Evolutionary conservation across 2,113 vertebrate species (phyloP).

Genomic region (Galbula dea): DNA sequence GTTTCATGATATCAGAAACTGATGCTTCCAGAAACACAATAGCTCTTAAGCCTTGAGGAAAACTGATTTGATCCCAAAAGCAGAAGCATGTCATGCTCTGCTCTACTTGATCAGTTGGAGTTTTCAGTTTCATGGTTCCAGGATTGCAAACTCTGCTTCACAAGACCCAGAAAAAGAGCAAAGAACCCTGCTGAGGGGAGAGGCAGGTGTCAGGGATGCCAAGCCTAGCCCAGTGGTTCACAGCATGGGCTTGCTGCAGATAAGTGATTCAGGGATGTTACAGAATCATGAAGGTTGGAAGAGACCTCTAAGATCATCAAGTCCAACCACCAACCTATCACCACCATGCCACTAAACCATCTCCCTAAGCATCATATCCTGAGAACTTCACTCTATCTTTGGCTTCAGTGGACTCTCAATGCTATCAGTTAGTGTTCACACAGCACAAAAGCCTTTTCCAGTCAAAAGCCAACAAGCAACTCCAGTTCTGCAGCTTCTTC

Average conservation of each 20-base stretch:
- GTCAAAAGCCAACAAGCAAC: background rate
- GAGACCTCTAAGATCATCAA: no score
- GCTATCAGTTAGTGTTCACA: rapidly evolving
- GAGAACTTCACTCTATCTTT: background rate
- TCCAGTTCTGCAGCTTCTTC: background rate
- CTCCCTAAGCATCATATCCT: no score
- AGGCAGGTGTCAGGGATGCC: background rate
- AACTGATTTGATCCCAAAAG: background rate
- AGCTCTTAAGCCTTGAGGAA: background rate
- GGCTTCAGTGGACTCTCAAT: background rate
- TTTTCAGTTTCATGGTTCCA: background rate
- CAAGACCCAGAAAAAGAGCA: background rate
- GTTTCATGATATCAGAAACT: background rate
- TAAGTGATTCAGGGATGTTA: rapidly evolving
- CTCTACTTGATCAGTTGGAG: background rate
- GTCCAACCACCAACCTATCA: no score
- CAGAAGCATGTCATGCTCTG: rapidly evolving
- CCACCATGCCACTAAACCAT: no score
- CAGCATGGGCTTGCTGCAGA: background rate
- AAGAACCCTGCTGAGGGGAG: background rate
- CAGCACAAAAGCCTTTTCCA: background rate
- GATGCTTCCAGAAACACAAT: background rate
- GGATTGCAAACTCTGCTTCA: background rate
- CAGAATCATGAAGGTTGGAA: no score
- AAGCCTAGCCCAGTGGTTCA: background rate